phyloP scores from a whole-genome alignment of 1,140 invertebrate species.

The silkworm (Bombyx mori) region DNA sequence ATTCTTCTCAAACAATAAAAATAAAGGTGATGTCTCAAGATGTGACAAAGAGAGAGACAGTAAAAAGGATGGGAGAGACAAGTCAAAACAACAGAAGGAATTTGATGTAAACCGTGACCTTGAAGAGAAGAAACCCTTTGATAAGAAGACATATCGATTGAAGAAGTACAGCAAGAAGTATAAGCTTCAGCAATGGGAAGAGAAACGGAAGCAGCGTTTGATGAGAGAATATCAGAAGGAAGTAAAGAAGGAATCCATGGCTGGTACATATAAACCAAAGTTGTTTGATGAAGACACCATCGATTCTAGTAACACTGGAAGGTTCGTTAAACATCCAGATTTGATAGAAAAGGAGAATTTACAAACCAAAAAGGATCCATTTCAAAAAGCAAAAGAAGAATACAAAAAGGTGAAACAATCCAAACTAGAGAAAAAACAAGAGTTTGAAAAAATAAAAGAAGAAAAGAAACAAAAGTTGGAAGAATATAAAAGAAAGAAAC shows the following conservation, averaged over 20 bases:
- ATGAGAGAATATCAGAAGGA: constrained; percentile 72
- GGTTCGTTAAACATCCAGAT: constrained; percentile 63
- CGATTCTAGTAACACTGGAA: constrained; percentile 31
- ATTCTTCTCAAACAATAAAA: constrained; percentile 39
- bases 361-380: constrained; percentile 46
- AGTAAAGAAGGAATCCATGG: constrained; percentile 61
- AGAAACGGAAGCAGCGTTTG: constrained; percentile 72
- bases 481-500: constrained; percentile 77
- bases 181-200: constrained; percentile 77
- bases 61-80: constrained; percentile 18
- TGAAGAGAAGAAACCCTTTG: constrained; percentile 69
- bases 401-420: constrained; percentile 72
- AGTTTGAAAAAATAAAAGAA: constrained; percentile 60
- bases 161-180: constrained; percentile 79
- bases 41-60: constrained; percentile 13
- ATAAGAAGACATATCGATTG: constrained; percentile 76
- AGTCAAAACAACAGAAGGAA: constrained; percentile 13
- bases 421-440: constrained; percentile 69
- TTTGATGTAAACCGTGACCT: constrained; percentile 13
- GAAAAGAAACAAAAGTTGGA: constrained; percentile 75
- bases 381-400: constrained; percentile 71
- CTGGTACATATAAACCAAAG: constrained; percentile 46
- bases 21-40: constrained; percentile 12
- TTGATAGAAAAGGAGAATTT: constrained; percentile 34
- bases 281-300: constrained; percentile 47